These are phyloP conservation scores for Toxotes lorentzi DNA, from an alignment of 2,797 vertebrate genomes.

Conservation along the genomic window DNA sequence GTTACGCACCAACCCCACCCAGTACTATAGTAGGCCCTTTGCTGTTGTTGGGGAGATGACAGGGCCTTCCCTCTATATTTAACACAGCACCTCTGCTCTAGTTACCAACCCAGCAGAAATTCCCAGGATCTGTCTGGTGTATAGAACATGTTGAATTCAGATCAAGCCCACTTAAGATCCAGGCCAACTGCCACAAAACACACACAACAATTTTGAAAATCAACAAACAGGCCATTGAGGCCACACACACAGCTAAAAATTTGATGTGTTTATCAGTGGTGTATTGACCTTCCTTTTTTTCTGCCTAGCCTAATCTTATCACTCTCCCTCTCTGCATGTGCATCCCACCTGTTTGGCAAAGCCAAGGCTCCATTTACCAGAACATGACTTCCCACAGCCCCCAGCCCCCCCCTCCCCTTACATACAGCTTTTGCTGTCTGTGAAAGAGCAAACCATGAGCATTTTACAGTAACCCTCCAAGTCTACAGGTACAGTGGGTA, in stretches of 20 bases:
- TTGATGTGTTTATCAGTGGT: neutral
- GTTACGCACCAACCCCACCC: slow-evolving; percentile 10
- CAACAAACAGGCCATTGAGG: neutral
- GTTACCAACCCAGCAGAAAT: slow-evolving; percentile 62
- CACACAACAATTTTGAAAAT: neutral
- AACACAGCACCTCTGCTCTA: slow-evolving; percentile 64
- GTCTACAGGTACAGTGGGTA: neutral
- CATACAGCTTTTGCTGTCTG: slow-evolving; percentile 1
- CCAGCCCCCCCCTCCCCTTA: neutral
- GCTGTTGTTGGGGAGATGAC: slow-evolving; percentile 76
- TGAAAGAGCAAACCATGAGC: slow-evolving; percentile 1
- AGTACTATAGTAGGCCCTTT: slow-evolving; percentile 24
- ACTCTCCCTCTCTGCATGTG: slow-evolving; percentile 5
- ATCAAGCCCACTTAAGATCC: slow-evolving; percentile 18
- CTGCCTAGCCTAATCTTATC: slow-evolving; percentile 24
- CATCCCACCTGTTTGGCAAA: slow-evolving; percentile 39
- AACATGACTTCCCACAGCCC: slow-evolving; percentile 11
- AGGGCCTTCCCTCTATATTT: slow-evolving; percentile 75
- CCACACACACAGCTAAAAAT: neutral
- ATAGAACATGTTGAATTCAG: slow-evolving; percentile 15
- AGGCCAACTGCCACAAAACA: slow-evolving; percentile 30
- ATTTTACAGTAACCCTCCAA: neutral
- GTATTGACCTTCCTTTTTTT: slow-evolving; percentile 24
- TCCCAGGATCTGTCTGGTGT: slow-evolving; percentile 43
- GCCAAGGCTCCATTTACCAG: slow-evolving; percentile 19